A percentile compares a stretch with the other conserved stretches of the same genome.
phyloP scores from a whole-genome alignment of 2,888 invertebrate genomes.

The Caenorhabditis japonica region DNA sequence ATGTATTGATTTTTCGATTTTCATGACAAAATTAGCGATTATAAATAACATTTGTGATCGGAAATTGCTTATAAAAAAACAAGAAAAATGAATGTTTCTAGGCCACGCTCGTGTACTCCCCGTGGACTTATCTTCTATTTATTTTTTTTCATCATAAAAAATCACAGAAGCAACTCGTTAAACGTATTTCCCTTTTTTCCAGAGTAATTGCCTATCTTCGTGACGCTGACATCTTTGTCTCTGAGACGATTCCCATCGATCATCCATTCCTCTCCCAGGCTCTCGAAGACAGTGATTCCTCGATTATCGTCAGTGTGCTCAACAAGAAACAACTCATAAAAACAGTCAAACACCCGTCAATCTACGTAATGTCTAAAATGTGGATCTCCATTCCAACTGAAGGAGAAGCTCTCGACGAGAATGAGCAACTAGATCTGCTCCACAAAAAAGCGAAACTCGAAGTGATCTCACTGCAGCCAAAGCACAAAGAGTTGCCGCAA shows the following conservation, averaged over 20 bases:
- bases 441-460: constrained; percentile 57
- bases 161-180: too few species aligned
- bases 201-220: constrained; percentile 63
- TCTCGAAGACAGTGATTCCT: constrained; percentile 67
- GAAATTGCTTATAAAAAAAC: too few species aligned
- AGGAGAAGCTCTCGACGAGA: constrained; percentile 62
- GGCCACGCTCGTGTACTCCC: too few species aligned
- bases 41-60: too few species aligned
- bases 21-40: too few species aligned
- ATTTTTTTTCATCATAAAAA: too few species aligned
- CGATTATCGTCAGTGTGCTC: constrained; percentile 68
- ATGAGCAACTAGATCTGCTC: constrained; percentile 55
- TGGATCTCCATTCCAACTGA: constrained; percentile 67
- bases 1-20: too few species aligned
- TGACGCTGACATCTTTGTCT: constrained; percentile 65
- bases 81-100: too few species aligned
- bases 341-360: constrained; percentile 46
- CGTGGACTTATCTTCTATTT: too few species aligned
- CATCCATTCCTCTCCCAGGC: constrained; percentile 65
- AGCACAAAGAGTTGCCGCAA: constrained; percentile 67
- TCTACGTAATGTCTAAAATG: constrained; percentile 61
- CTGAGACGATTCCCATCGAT: constrained; percentile 67
- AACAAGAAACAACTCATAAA: constrained; percentile 58
- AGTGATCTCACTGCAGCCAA: constrained; percentile 63
- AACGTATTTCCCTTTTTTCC: too few species aligned